These are phyloP conservation scores for Iselma pallidipennis DNA, from an alignment of 2,888 invertebrate species.

Conservation along the genomic window DNA sequence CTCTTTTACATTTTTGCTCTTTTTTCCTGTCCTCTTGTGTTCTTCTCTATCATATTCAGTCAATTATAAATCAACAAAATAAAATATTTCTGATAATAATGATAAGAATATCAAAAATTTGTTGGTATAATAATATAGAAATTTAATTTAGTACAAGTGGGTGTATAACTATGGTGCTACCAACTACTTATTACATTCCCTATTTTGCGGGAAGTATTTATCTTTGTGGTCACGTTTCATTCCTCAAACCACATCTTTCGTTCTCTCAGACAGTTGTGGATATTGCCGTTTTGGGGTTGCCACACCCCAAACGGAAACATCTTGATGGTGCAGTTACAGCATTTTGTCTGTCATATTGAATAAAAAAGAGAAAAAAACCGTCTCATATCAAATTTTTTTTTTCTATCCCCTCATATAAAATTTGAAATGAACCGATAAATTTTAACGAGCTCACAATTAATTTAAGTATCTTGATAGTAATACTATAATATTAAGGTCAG, in stretches of 20 bases:
- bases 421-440: neutral
- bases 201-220: slow-evolving; percentile 22
- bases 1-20: slow-evolving; percentile 1
- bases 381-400: neutral
- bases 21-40: neutral
- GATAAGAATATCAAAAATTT: neutral
- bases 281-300: slow-evolving; percentile 30
- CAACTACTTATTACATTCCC: slow-evolving; percentile 18
- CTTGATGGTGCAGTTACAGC: slow-evolving; percentile 10
- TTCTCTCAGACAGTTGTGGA: slow-evolving; percentile 23
- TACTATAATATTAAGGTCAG: neutral
- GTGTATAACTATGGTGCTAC: neutral
- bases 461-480: neutral
- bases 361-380: neutral
- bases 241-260: slow-evolving; percentile 28
- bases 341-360: slow-evolving; percentile 16
- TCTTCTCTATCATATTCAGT: neutral
- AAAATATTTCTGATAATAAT: neutral
- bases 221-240: slow-evolving; percentile 37
- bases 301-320: slow-evolving; percentile 17
- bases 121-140: neutral
- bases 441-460: neutral
- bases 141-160: neutral
- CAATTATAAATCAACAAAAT: neutral
- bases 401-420: neutral